These are phyloP conservation scores for Cranoglanis bouderius DNA, from an alignment of 2,113 vertebrate genomes.

Conservation along the genomic window DNA sequence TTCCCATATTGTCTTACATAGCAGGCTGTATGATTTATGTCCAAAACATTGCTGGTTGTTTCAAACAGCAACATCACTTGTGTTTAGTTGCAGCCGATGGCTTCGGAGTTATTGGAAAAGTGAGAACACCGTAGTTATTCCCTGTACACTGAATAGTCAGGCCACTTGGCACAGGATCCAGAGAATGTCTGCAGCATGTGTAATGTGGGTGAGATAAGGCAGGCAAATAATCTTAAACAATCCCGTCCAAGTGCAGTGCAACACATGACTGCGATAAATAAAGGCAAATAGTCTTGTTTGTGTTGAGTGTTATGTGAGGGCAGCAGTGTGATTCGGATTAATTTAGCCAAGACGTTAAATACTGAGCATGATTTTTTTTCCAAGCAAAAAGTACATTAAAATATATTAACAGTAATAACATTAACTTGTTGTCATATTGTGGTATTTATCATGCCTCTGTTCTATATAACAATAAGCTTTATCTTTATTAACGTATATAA, in stretches of 20 bases:
- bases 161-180: background rate
- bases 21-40: background rate
- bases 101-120: background rate
- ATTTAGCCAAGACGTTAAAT: background rate
- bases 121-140: background rate
- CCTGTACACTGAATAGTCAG: background rate
- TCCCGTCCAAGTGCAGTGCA: background rate
- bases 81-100: background rate
- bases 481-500: background rate
- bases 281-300: conserved; percentile 28
- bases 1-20: background rate
- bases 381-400: background rate
- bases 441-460: background rate
- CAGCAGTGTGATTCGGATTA: background rate
- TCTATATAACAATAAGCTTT: background rate
- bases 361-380: background rate
- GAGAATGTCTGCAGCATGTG: conserved; percentile 7
- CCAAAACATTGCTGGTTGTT: background rate
- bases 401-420: background rate
- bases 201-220: conserved; percentile 14
- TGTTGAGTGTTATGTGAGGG: background rate
- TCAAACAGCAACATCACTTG: background rate
- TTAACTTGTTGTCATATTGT: background rate
- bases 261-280: conserved; percentile 13
- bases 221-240: background rate